Base-by-base conservation (phyloP, 2,888 invertebrate species). In the Drosophila hamatofila region DNA sequence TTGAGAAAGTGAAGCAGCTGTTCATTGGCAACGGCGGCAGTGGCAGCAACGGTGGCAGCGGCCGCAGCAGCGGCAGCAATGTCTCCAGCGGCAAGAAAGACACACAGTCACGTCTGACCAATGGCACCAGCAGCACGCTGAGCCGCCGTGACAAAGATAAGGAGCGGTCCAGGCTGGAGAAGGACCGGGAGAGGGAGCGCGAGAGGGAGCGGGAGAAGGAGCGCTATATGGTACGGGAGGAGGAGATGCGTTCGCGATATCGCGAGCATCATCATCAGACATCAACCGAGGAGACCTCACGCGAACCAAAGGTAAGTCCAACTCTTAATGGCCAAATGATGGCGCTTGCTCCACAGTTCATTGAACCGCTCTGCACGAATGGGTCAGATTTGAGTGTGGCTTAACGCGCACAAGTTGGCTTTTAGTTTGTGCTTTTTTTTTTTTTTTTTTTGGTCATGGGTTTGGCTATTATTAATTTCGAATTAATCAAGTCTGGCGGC, bases 1-100 rank as follows among this genome's bases (percentile, higher is more conserved):
- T 96, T 83, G 96, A 96, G 92, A 96, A 95, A 94, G 96, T 96
- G 81, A 96, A 96, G 91, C 96, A 96, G 92, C 94, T 96, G 85
- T 96, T 96, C 93, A 95, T 95, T 85, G 94, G 95, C 90, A 94
- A 1, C 14, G 14, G 35, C 4, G 72, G 75, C n/a, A 95, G 94
- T 92, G 95, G 95, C 91, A 95, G 94, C 81, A 94, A 94, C 75
- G 94, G 88, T 1, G 90, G 91, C 52, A 86, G 95, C 91, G 95
- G 95, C 92, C 94, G 83, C 59, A 84, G 84, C 71, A 87, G 81
- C 33, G 83, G 88, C 68, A 90, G 89, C 74, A 91, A 91, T 54
- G 81, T 90, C 23, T 83, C 80, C 57, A 75, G 81, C 30, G 75
- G 75, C 64, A 87, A 88, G 5, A 89, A 91, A 67, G 91, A 90